Percentiles rank a stretch among this genome's conserved stretches.
Evolutionary conservation across 2,113 vertebrate genomes (phyloP).

Genomic region (Erythrocercus mccallii): DNA sequence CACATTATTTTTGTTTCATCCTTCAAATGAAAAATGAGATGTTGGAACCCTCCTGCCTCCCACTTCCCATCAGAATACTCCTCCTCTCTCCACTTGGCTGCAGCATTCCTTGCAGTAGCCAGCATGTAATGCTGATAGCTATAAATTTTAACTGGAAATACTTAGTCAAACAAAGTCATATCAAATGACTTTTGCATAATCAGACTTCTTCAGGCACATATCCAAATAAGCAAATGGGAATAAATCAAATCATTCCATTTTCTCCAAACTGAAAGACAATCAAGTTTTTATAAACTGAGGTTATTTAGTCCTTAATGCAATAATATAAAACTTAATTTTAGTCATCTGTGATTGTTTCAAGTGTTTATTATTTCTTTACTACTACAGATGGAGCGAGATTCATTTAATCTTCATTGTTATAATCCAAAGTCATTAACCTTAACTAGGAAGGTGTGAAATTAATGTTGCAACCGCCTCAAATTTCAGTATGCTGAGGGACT

Average conservation of each 20-base stretch:
- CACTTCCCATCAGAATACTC: background rate
- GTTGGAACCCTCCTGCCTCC: background rate
- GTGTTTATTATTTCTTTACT: background rate
- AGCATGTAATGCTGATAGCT: background rate
- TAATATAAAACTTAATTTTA: background rate
- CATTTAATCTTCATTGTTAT: conserved; percentile 12
- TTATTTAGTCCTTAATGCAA: background rate
- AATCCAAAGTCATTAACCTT: conserved; percentile 18
- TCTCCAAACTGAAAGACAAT: background rate
- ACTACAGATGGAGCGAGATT: background rate
- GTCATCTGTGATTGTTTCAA: background rate
- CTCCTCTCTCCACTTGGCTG: background rate
- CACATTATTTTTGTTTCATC: background rate
- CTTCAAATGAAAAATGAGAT: background rate
- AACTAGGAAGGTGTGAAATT: conserved; percentile 22
- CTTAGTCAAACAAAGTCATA: background rate
- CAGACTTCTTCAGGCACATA: background rate
- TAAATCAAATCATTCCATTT: background rate
- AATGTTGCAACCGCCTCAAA: background rate
- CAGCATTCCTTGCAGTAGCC: background rate
- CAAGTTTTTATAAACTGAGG: background rate
- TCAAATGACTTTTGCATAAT: background rate
- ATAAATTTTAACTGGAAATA: background rate
- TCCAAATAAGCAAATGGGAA: background rate
- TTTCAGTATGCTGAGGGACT: background rate